Conservation (phyloP, 2,888 invertebrate species). For the Ceramica pisi region DNA sequence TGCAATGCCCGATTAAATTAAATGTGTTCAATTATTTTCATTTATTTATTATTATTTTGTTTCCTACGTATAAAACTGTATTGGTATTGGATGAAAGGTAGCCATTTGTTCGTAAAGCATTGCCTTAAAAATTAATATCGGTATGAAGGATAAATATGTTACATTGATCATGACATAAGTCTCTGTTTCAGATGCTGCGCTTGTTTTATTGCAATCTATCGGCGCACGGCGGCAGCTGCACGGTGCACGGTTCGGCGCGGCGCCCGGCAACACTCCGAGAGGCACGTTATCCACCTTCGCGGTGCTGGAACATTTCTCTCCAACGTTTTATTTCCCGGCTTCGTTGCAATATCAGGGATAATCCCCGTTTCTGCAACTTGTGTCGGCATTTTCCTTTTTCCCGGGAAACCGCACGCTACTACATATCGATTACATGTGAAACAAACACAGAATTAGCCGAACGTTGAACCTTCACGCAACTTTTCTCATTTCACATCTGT, state of each 20-base stretch:
- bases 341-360: conserved; percentile 77
- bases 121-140: conserved; percentile 33
- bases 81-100: background rate
- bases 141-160: conserved; percentile 38
- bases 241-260: conserved; percentile 20
- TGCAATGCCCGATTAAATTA: background rate
- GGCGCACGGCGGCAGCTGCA: conserved; percentile 61
- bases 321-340: conserved; percentile 76
- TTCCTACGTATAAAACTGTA: background rate
- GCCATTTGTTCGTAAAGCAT: conserved; percentile 18
- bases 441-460: conserved; percentile 64
- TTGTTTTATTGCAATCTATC: conserved; percentile 67
- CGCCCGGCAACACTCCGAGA: conserved; percentile 65
- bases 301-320: conserved; percentile 66
- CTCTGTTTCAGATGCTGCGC: conserved; percentile 52
- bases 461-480: conserved; percentile 56
- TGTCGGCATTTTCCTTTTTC: conserved; percentile 69
- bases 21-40: conserved; percentile 1
- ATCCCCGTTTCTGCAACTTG: conserved; percentile 79
- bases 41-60: background rate
- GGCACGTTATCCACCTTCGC: conserved; percentile 75
- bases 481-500: conserved; percentile 43
- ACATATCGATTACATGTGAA: conserved; percentile 69
- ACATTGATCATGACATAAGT: conserved; percentile 56
- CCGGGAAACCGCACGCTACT: conserved; percentile 51